Base-by-base conservation (phyloP, 2,113 vertebrate genomes). In the Hemiscyllium ocellatum region DNA sequence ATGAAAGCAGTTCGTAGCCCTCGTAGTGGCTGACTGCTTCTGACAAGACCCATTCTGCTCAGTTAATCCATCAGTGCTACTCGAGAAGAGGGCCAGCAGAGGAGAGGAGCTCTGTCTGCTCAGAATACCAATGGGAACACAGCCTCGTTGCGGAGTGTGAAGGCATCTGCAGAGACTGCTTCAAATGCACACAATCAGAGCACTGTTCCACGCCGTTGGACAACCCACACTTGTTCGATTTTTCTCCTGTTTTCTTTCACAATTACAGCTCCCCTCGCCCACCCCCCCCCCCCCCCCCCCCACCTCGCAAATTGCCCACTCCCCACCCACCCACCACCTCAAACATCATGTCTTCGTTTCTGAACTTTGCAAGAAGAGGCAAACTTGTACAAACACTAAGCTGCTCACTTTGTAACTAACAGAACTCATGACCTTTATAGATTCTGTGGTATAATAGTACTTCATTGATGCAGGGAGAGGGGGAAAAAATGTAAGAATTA, bases 61-160 rank as follows among this genome's bases (percentile, higher is more conserved):
- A 94, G 61, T 94, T 94, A 94, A 94, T 94, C 91, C 91, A 95
- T 95, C 93, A 72, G 93, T 72, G 93, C 68, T 95, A 37, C 68
- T 95, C 3, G 42, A 95, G 93, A 94, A 70, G 93, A 42, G 42
- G 68, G 66, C 37, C 93, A 93, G 89, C 4, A 66, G 37, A 95
- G 93, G 66, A 95, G 66, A 50, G 93, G 93, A 95, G 93, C 93
- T 20, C 93, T 94, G 91, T 69, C 91, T 94, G 91, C 65, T 72
- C 93, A 26, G 93, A 69, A 95, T 95, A 95, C 66, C 93, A 95
- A 95, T 95, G 68, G 93, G 17, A 47, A 26, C 17, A 37, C 42
- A 70, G 93, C 93, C 93, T 95, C 42, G 20, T 95, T 95, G 93
- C 68, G 7, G 91, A 94, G 91, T 33, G 91, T 47, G 66, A 94